These are phyloP conservation scores for Pipa parva DNA, from an alignment of 2,113 vertebrate genomes.

Conservation along the genomic window DNA sequence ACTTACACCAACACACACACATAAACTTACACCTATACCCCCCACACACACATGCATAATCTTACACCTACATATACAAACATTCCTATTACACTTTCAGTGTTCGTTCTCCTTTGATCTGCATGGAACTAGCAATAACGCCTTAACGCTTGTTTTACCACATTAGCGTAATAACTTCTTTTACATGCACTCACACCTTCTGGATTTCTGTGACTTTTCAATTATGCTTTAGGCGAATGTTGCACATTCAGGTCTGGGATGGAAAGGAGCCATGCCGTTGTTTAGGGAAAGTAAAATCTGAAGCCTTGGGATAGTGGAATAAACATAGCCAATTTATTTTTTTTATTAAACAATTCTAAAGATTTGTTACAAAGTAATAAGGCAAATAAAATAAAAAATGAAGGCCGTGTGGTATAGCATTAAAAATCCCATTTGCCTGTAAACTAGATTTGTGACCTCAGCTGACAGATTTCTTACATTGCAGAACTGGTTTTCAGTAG, in stretches of 20 bases:
- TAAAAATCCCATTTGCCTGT: not conserved
- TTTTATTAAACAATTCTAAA: too few species aligned
- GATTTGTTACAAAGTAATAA: not conserved
- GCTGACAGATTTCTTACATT: not conserved
- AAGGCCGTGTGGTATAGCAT: not conserved
- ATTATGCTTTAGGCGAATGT: not conserved
- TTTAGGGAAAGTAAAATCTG: not conserved
- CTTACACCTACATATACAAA: too few species aligned
- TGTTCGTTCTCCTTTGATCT: conserved; percentile 23
- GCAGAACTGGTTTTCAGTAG: too few species aligned
- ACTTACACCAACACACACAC: too few species aligned
- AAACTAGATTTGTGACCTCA: not conserved
- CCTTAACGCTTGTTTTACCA: not conserved
- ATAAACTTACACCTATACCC: too few species aligned
- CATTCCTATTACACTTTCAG: conserved; percentile 2
- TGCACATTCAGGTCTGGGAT: not conserved
- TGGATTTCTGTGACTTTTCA: not conserved
- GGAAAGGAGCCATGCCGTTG: not conserved
- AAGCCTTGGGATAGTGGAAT: not conserved
- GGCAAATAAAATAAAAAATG: not conserved
- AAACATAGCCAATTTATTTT: not conserved
- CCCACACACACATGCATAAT: too few species aligned
- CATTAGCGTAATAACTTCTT: conserved; percentile 29
- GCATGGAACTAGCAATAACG: conserved; percentile 1
- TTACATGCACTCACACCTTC: conserved; percentile 13